Evolutionary conservation across 2,888 invertebrate species (phyloP), one percentile per base, ranked within the genome.

Genomic region (Melieria crassipennis): DNA sequence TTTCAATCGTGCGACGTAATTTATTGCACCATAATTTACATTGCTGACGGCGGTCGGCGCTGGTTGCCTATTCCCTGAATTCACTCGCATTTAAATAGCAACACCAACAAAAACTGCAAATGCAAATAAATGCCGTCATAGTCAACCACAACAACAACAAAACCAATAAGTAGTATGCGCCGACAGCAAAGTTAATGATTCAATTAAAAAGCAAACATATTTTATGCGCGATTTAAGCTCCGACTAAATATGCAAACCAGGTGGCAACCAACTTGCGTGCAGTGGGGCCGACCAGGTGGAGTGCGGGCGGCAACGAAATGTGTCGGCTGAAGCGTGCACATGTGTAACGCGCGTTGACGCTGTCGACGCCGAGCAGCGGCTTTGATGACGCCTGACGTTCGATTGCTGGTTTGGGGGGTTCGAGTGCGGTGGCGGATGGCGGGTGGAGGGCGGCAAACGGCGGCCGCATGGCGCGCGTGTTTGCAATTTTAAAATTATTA

Each of bases 121-220:
- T 46, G 7, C 57, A 57, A 30, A 30, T 30, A 30, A 30, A 30
- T 30, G 30, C 30, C 30, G 30, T 2, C 30, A 30, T 30, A 30
- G 30, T 30, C 61, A 61, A 61, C 2, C 1, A 61, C 45, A 47
- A 43, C 5, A 56, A 47, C 47, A n/a, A 13, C 46, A 48, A 43
- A 3, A 6, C 1, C 52, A 52, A 61, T 66, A 50, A n/a, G 62
- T 52, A 13, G 1, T 50, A 45, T 13, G 7, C 7, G 52, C 61
- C 42, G 4, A 46, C 45, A 30, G 60, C 52, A 57, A 58, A 47
- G 10, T 58, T 62, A 63, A 69, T 48, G 63, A 64, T 46, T 58
- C 64, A 64, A 69, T 69, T 64, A 69, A 64, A 58, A 57, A 56
- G 61, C 47, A 63, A 69, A 63, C 63, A 63, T 50, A 48, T 69